phyloP scores from a whole-genome alignment of 2,888 invertebrate genomes.

The Scelioninae gen. 1 region DNA sequence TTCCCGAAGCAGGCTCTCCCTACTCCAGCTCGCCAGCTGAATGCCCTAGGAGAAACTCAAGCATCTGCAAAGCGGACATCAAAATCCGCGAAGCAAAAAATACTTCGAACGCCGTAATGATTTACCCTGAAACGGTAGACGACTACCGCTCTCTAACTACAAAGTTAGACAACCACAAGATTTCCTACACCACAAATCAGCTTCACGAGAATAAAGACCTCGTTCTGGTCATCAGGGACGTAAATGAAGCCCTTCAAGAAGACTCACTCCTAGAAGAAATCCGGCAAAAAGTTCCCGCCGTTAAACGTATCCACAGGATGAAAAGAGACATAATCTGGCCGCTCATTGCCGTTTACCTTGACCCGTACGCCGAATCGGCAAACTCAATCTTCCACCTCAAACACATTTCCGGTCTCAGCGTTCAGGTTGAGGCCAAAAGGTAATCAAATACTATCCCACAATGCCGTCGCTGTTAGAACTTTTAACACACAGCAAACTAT shows the following conservation, averaged over 20 bases:
- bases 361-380: not conserved
- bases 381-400: not conserved
- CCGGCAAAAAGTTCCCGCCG: not conserved
- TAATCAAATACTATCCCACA: constrained; percentile 9
- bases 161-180: too few species aligned
- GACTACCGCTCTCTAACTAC: too few species aligned
- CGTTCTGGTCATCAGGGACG: too few species aligned
- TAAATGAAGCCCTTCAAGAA: not conserved
- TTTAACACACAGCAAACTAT: constrained; percentile 38
- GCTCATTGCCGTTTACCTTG: not conserved
- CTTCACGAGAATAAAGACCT: too few species aligned
- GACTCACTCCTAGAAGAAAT: constrained; percentile 5
- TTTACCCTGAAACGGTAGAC: too few species aligned
- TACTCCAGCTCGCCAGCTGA: too few species aligned
- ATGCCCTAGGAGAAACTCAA: too few species aligned
- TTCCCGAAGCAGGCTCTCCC: too few species aligned
- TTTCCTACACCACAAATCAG: too few species aligned
- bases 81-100: too few species aligned
- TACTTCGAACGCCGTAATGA: too few species aligned
- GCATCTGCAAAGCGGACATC: too few species aligned
- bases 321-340: constrained; percentile 26
- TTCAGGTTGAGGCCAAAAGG: not conserved
- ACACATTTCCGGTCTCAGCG: not conserved
- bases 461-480: constrained; percentile 24
- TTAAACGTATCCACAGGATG: constrained; percentile 25